Percentiles rank a stretch among this genome's conserved stretches.
Conservation (phyloP, 2,888 invertebrate species). For the Pristionchus entomophagus region DNA sequence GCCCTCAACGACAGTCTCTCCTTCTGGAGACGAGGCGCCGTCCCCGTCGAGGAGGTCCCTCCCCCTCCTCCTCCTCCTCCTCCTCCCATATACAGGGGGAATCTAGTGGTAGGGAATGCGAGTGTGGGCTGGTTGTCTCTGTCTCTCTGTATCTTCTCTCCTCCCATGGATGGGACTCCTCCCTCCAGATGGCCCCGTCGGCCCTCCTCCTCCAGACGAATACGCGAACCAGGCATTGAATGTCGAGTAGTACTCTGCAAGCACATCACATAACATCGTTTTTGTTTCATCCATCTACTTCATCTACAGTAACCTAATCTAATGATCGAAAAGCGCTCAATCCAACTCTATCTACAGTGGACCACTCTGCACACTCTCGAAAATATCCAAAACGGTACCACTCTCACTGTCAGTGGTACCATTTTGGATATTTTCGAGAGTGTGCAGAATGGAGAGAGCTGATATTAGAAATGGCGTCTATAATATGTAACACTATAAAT, state of each 20-base stretch:
- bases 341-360: too few species aligned
- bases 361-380: too few species aligned
- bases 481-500: too few species aligned
- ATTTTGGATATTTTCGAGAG: too few species aligned
- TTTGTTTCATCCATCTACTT: neutral
- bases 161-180: slow-evolving; percentile 48
- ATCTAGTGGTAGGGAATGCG: slow-evolving; percentile 48
- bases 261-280: neutral
- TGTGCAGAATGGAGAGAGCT: too few species aligned
- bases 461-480: too few species aligned
- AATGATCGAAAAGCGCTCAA: too few species aligned
- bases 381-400: too few species aligned
- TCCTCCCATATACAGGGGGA: slow-evolving; percentile 18
- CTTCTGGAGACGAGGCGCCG: slow-evolving; percentile 20
- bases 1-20: slow-evolving; percentile 50
- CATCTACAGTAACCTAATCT: too few species aligned
- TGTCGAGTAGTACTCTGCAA: slow-evolving; percentile 67
- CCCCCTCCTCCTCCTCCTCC: neutral
- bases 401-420: too few species aligned
- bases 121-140: slow-evolving; percentile 15
- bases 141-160: slow-evolving; percentile 43
- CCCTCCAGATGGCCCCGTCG: slow-evolving; percentile 24
- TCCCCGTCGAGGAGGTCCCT: too few species aligned
- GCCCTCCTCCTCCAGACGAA: slow-evolving; percentile 59
- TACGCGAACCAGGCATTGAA: slow-evolving; percentile 73